These are phyloP conservation scores for Limnothrissa miodon DNA, from an alignment of 2,113 vertebrate species.

Conservation along the genomic window DNA sequence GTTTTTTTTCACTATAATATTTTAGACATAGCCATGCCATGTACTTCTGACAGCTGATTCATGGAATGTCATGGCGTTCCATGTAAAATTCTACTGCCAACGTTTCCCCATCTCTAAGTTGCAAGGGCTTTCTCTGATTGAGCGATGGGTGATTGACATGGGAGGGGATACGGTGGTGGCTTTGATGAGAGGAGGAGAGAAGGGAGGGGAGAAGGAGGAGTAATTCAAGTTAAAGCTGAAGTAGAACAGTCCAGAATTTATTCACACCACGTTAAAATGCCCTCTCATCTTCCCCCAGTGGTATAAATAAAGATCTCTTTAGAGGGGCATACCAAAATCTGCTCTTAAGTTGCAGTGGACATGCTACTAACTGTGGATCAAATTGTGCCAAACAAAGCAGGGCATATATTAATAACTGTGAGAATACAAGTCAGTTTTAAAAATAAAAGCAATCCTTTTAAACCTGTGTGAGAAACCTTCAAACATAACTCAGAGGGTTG, in stretches of 20 bases:
- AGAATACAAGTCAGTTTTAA: not conserved
- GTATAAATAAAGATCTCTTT: not conserved
- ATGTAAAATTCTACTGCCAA: not conserved
- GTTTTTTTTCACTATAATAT: too few species aligned
- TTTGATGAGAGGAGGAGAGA: slow-evolving; percentile 44
- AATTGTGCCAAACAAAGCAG: too few species aligned
- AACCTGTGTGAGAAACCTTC: not conserved
- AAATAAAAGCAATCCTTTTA: not conserved
- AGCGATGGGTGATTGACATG: not conserved
- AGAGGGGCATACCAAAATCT: not conserved
- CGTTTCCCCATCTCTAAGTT: not conserved
- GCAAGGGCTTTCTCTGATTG: not conserved
- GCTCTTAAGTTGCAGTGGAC: not conserved
- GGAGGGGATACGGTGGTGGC: not conserved
- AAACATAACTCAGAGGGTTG: not conserved
- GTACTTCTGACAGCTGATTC: not conserved
- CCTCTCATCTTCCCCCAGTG: not conserved
- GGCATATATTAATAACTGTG: not conserved
- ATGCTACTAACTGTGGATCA: not conserved
- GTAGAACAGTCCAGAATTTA: not conserved
- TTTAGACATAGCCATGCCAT: not conserved
- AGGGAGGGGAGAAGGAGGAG: slow-evolving; percentile 33
- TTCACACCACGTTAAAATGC: slow-evolving; percentile 1
- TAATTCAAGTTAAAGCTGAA: slow-evolving; percentile 16
- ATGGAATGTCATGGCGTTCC: not conserved